These are phyloP conservation scores for Uropsilus gracilis DNA, from an alignment of 2,113 vertebrate genomes.

Conservation along the genomic window DNA sequence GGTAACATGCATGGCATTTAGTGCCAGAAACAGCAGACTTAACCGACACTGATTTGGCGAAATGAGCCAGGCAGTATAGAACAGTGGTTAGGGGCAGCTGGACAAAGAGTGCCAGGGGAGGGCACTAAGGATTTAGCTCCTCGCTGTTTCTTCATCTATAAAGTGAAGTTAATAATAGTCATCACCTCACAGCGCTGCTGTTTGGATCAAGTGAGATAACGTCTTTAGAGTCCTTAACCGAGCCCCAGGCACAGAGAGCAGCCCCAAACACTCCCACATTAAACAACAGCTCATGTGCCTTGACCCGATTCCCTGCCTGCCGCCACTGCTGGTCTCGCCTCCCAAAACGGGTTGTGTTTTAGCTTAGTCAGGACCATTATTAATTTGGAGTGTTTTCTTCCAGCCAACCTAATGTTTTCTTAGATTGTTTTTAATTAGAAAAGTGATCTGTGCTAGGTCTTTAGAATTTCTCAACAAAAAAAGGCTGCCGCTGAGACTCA, in stretches of 20 bases:
- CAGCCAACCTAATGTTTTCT: not conserved
- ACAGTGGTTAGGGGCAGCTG: not conserved
- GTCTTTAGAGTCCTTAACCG: not conserved
- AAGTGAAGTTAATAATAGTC: conserved; percentile 40
- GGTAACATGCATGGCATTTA: not conserved
- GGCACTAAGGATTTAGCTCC: not conserved
- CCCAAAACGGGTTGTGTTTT: not conserved
- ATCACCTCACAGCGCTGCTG: not conserved
- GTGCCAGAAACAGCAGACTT: conserved; percentile 20
- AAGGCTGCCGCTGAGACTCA: not conserved
- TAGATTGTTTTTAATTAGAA: conserved; percentile 36
- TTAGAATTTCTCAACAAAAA: not conserved
- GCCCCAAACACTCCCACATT: not conserved
- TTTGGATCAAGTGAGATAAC: not conserved
- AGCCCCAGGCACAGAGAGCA: not conserved
- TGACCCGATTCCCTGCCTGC: not conserved
- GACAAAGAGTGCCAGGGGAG: not conserved
- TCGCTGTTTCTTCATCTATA: conserved; percentile 10
- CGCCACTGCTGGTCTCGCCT: not conserved
- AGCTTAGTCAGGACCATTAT: not conserved
- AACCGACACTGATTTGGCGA: conserved; percentile 33
- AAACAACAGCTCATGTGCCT: not conserved
- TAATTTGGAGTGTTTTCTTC: conserved; percentile 15
- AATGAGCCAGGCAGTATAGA: not conserved
- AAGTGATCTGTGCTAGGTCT: not conserved